Evolutionary conservation across 2,888 invertebrate genomes (phyloP).

Genomic region (Thymelicus lineola): DNA sequence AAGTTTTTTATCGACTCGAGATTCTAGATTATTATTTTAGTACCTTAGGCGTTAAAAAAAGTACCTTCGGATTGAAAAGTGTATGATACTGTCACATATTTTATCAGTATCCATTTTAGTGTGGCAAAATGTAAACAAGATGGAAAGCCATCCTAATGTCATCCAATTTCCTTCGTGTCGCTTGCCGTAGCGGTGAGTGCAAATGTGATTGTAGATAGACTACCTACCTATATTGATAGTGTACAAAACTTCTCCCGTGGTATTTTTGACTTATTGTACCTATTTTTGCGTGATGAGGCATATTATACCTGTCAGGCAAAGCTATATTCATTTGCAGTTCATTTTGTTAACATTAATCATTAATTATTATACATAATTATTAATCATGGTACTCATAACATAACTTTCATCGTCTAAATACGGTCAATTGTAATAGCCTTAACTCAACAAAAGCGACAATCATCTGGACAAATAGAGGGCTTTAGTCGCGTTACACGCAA

Average conservation of each 20-base stretch:
- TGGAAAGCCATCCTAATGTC: conserved; percentile 66
- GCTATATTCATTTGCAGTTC: too few relatives aligned
- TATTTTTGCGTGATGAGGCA: too few relatives aligned
- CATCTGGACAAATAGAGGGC: conserved; percentile 56
- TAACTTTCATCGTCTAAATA: neutral
- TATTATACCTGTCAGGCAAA: too few relatives aligned
- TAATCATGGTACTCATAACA: neutral
- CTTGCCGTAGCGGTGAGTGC: conserved; percentile 68
- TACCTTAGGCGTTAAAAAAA: too few relatives aligned
- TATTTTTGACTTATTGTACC: too few relatives aligned
- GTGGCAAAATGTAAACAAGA: conserved; percentile 28
- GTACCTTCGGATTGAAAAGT: too few relatives aligned
- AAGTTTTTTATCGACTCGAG: too few relatives aligned
- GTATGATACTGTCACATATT: too few relatives aligned
- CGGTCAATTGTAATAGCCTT: neutral
- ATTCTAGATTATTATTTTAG: too few relatives aligned
- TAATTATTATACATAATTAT: neutral
- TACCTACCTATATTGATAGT: neutral
- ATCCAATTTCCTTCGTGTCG: conserved; percentile 76
- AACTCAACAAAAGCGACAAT: conserved; percentile 18
- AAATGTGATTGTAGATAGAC: conserved; percentile 73
- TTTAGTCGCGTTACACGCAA: conserved; percentile 81
- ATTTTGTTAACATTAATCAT: neutral
- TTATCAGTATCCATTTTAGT: conserved; percentile 2
- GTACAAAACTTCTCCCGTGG: neutral